Evolutionary conservation across 1,140 invertebrate species (phyloP).

Genomic region (Diachasmimorpha longicaudata): DNA sequence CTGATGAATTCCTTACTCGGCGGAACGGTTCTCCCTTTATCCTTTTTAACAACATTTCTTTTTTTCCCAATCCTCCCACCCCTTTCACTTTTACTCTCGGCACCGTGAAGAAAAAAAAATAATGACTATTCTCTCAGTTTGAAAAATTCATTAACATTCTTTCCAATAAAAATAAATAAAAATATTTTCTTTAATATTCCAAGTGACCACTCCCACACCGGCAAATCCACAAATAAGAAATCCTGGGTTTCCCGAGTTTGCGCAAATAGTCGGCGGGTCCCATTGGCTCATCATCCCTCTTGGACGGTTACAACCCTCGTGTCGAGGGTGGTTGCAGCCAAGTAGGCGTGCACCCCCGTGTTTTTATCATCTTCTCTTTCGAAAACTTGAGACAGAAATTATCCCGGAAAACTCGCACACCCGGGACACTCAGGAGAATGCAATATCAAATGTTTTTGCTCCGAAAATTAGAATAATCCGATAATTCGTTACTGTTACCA

Average conservation of each 20-base stretch:
- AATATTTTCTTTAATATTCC: neutral
- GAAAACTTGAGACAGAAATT: neutral
- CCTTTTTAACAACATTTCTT: slow-evolving; percentile 23
- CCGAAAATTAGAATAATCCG: neutral
- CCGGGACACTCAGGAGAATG: neutral
- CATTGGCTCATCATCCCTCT: neutral
- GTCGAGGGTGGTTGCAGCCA: neutral
- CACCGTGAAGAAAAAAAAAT: neutral
- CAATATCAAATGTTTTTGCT: neutral
- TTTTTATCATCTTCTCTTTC: neutral
- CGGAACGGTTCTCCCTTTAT: slow-evolving; percentile 20
- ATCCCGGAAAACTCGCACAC: neutral
- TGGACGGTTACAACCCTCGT: neutral
- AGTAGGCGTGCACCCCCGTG: neutral
- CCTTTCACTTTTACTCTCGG: neutral
- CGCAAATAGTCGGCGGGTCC: neutral
- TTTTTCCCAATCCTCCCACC: slow-evolving; percentile 14
- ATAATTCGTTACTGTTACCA: neutral
- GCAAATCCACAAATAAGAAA: neutral
- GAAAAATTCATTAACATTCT: neutral
- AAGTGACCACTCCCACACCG: neutral
- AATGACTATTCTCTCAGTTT: neutral
- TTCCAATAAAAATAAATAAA: neutral
- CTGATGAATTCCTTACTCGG: slow-evolving; percentile 61
- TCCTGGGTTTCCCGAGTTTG: neutral